These are phyloP conservation scores for Thrips palmi DNA, from an alignment of 1,140 invertebrate genomes.

Conservation along the genomic window DNA sequence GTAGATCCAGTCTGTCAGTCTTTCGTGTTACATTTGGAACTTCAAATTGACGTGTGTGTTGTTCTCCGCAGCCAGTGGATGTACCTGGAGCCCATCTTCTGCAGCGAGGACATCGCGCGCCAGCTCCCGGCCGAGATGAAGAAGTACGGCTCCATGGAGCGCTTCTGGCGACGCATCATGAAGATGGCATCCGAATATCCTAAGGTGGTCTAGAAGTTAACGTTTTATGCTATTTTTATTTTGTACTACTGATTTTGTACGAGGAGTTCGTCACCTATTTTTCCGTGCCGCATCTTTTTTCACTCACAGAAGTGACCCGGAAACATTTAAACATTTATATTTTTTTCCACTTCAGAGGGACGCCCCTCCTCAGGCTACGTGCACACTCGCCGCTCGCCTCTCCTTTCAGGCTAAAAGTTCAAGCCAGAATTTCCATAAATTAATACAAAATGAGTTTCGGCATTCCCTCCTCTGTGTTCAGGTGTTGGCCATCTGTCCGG, in stretches of 20 bases:
- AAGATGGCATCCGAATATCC: constrained; percentile 42
- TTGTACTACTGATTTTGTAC: not conserved
- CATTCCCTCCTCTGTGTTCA: constrained; percentile 17
- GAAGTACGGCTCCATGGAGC: constrained; percentile 55
- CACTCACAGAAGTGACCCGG: too few species aligned
- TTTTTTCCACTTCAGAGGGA: too few species aligned
- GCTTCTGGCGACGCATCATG: constrained; percentile 57
- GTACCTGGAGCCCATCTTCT: constrained; percentile 71
- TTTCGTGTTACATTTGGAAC: constrained; percentile 1
- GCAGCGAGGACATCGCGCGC: constrained; percentile 59
- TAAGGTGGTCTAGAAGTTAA: constrained; percentile 26
- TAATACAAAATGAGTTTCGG: not conserved
- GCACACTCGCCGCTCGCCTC: too few species aligned
- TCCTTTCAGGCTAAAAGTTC: too few species aligned
- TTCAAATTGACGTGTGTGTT: constrained; percentile 4
- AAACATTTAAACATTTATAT: too few species aligned
- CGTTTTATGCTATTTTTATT: constrained; percentile 2
- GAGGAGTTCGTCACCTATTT: too few species aligned
- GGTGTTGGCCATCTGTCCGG: constrained; percentile 38
- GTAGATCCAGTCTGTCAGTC: constrained; percentile 22
- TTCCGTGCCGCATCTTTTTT: too few species aligned
- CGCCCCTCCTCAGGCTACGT: too few species aligned
- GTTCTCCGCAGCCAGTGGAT: constrained; percentile 46
- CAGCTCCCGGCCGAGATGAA: constrained; percentile 57
- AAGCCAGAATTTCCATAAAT: too few species aligned